Conservation (phyloP, 2,797 vertebrate genomes). For the Acrocephalus scirpaceus region DNA sequence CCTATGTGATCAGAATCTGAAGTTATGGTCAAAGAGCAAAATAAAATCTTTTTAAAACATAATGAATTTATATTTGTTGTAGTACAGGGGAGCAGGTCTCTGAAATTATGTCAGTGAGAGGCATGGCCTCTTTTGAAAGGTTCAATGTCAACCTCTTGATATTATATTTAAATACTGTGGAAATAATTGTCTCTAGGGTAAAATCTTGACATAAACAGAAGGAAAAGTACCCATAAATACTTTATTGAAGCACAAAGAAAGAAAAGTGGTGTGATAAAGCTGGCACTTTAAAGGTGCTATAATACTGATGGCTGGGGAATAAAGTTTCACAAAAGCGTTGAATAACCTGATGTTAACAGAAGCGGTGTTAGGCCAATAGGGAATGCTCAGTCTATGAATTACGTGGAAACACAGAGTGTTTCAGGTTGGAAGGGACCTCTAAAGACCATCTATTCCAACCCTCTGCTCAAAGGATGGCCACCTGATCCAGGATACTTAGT, state of each 20-base stretch:
- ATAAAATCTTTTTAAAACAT: neutral
- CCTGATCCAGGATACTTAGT: neutral
- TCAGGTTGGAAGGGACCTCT: neutral
- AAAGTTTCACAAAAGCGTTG: neutral
- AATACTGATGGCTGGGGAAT: neutral
- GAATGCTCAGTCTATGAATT: neutral
- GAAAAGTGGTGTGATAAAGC: neutral
- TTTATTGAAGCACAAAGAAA: neutral
- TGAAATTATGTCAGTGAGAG: neutral
- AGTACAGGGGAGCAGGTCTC: neutral
- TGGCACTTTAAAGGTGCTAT: neutral
- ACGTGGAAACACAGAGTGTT: neutral
- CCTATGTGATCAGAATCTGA: neutral
- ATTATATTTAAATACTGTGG: neutral
- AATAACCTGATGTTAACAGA: neutral
- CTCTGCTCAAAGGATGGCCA: neutral
- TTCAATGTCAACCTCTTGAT: neutral
- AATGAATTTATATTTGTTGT: neutral
- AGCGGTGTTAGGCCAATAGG: neutral
- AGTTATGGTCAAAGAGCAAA: neutral
- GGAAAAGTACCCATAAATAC: neutral
- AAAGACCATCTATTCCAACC: neutral
- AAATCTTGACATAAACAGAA: neutral
- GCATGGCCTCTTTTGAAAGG: neutral
- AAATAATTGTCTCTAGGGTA: neutral